Base-by-base conservation (phyloP, 2,113 vertebrate species). In the Plecotus auritus region DNA sequence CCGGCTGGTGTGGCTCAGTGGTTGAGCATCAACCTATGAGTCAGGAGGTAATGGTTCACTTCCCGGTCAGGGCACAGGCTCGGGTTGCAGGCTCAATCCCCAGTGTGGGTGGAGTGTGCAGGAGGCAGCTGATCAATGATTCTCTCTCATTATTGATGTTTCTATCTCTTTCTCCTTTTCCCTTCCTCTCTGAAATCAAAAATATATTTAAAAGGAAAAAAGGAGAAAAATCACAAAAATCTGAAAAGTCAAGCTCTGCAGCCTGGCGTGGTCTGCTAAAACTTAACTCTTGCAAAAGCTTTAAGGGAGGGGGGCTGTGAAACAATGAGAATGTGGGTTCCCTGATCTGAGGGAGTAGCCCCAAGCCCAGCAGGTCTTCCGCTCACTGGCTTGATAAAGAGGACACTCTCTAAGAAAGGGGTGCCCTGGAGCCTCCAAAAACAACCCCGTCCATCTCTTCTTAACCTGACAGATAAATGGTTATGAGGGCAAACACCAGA, bases 311-410 rank as follows among this genome's bases (percentile, higher is more conserved):
- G 14, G 0, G 1, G 4, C n/a, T 47, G 30, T 73, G 23, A 64
- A 18, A 66, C 67, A 82, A 64, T 83, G n/a, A 91, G 86, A 84
- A 97, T 83, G 95, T 92, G 92, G 66, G 70, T 95, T 95, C 87
- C 89, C 72, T 16, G 47, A 51, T 51, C 17, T 12, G 40, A 91
- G 78, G 76, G 83, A n/a, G 90, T 37, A 80, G 87, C 88, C 56
- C 70, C 1, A 2, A 73, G 49, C 23, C 78, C 72, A 70, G 30
- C 30, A 80, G 73, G 77, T 67, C 67, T 67, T 49, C 91, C 30
- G 59, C 61, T 86, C 49, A 7, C 77, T 22, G 64, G n/a, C 45
- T 20, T 76, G 35, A 74, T 80, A 84, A 85, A 80, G 45, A 42
- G 90, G 59, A 20, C 32, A 35, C 64, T 70, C 64, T 94, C 64